Base-by-base conservation (phyloP, 2,888 invertebrate genomes). In the Drosophila eohydei region DNA sequence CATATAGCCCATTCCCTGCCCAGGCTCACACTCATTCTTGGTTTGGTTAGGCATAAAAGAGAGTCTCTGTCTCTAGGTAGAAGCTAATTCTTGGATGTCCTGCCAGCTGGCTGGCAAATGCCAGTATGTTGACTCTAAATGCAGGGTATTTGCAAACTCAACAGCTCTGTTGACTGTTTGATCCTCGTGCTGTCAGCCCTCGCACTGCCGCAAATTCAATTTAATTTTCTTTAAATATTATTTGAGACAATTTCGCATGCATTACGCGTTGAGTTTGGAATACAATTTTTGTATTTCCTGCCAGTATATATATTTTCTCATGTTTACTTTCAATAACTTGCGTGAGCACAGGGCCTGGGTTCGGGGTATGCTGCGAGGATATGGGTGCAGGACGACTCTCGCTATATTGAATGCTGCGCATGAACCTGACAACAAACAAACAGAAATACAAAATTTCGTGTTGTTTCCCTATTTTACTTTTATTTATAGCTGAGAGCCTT, bases 151-250 rank as follows among this genome's bases (percentile, higher is more conserved):
- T 41, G 14, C 2, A 4, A 4, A 12, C 3, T 3, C 14, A 14
- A 16, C 21, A 50, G 36, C 21, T 36, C 21, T 16, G 21, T 26
- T 36, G 63, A n/a, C 5, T 69, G 8, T 0, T 7, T 60, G 14
- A 32, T 43, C 38, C 28, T 41, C 50, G 46, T 61, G 43, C 61
- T 61, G 54, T 51, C 26, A 55, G 40, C 21, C 44, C 48, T 34
- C 46, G 74, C 41, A 73, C 70, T 67, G 81, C 58, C 65, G 83
- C 80, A 90, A 87, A 87, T 89, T 87, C 90, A 87, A 87, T 87
- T 87, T 87, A 87, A 87, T 87, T 90, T 87, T 84, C 89, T 84
- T 87, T 87, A 87, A 87, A 87, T 88, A 90, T 90, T 89, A 89
- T 87, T 90, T 86, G 88, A 90, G 85, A 84, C 90, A 85, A 90